Evolutionary conservation across 1,140 invertebrate species (phyloP).

Genomic region (Chironomus striatipennis): DNA sequence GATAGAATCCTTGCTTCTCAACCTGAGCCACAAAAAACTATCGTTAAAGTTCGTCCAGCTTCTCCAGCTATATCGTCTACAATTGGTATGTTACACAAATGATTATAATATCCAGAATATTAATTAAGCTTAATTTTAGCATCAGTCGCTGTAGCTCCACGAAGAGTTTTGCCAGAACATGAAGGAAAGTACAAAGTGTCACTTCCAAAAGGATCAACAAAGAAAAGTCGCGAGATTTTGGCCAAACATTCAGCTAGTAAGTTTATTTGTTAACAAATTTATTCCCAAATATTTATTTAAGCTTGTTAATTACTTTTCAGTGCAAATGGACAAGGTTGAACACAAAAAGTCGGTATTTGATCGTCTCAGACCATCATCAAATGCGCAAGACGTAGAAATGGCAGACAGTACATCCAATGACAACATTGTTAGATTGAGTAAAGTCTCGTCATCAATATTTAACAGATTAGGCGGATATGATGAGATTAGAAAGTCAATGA

Average conservation of each 20-base stretch:
- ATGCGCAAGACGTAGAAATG: slow-evolving; percentile 22
- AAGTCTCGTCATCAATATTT: slow-evolving; percentile 35
- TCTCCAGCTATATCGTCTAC: slow-evolving; percentile 25
- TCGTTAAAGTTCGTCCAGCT: slow-evolving; percentile 39
- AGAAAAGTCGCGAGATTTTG: slow-evolving; percentile 41
- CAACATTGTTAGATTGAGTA: slow-evolving; percentile 25
- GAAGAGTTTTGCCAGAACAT: slow-evolving; percentile 44
- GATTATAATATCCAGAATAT: not conserved
- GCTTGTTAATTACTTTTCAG: slow-evolving; percentile 27
- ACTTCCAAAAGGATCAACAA: slow-evolving; percentile 41
- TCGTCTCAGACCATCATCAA: not conserved
- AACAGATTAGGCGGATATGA: slow-evolving; percentile 35
- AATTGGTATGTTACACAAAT: not conserved
- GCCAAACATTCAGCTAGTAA: slow-evolving; percentile 37
- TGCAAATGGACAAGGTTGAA: slow-evolving; percentile 36
- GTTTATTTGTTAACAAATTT: slow-evolving; percentile 24
- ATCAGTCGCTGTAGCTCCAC: slow-evolving; percentile 31
- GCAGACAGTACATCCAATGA: slow-evolving; percentile 13
- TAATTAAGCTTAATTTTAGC: not conserved
- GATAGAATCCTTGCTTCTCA: slow-evolving; percentile 42
- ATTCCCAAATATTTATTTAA: not conserved
- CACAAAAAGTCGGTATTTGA: slow-evolving; percentile 28
- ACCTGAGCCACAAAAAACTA: slow-evolving; percentile 32
- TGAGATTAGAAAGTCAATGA: not conserved
- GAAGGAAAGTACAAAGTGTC: slow-evolving; percentile 45